Evolutionary conservation across 2,888 invertebrate species (phyloP), one percentile per base, ranked within the genome.

Genomic region (Xestoiulus laeticollis): DNA sequence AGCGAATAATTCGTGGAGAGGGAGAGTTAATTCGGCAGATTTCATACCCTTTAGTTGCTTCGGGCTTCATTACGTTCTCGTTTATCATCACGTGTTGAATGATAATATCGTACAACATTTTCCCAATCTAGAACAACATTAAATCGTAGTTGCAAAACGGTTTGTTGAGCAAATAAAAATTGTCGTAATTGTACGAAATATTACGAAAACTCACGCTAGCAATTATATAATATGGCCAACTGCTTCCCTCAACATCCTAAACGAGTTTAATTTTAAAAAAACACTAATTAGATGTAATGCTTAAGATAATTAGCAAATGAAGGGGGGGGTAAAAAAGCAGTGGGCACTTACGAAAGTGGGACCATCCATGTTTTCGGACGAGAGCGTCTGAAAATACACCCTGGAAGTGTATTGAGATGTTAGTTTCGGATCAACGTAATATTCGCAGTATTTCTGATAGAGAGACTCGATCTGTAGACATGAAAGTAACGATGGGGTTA

Each of bases 21-120:
- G n/a, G 22, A 38, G 38, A 84, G n/a, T 14, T 84, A 4, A 84
- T 43, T 84, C 0, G 14, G 19, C 32, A 84, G n/a, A 22, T n/a
- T 6, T 14, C 1, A 30, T 86, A 86, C 86, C 86, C 30, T 33
- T 43, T 14, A 44, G 14, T 19, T 19, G 1, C 53, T 22, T 48
- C 53, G 19, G 53, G 10, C 26, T 86, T 86, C n/a, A 53, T 93
- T 89, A 95, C 93, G 91, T 96, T 95, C 1, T 95, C 93, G 91
- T 97, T 95, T 86, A 98, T 94, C 92, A 97, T 96, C 10, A 97
- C 93, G 91, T 97, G 96, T 87, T 96, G 94, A 91, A 97, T 94
- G 19, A 98, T 95, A 84, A 98, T 96, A 90, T 96, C 95, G 91
- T 96, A 97, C 0, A 98, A 93, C 92, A 97, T 96, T 90, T 95